A percentile compares a stretch with the other conserved stretches of the same genome.
phyloP scores from a whole-genome alignment of 2,888 invertebrate species.

The Pollenia labialis region DNA sequence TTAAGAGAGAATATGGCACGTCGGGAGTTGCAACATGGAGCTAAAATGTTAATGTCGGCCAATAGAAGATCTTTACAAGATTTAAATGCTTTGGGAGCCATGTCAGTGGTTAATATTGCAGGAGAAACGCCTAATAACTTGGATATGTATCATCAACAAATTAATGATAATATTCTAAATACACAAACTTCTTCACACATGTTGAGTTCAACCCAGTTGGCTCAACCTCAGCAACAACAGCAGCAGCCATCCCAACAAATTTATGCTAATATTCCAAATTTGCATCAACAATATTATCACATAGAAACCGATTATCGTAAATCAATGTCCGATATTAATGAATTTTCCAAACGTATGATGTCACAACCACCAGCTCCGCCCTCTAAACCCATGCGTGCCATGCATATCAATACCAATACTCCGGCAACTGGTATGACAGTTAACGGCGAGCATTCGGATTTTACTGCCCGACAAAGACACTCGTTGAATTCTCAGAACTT shows the following conservation, averaged over 20 bases:
- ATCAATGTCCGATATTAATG: conserved; percentile 86
- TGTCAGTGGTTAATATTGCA: conserved; percentile 76
- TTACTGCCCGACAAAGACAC: conserved; percentile 76
- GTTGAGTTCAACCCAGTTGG: conserved; percentile 72
- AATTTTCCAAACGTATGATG: conserved; percentile 82
- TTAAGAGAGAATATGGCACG: conserved; percentile 87
- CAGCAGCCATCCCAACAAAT: conserved; percentile 76
- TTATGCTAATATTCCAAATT: conserved; percentile 80
- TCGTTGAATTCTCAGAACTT: conserved; percentile 75
- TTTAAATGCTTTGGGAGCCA: conserved; percentile 82
- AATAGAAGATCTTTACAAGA: conserved; percentile 88
- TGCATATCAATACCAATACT: conserved; percentile 76
- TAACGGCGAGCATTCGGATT: conserved; percentile 71
- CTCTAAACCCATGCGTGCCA: conserved; percentile 85
- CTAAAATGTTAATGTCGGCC: conserved; percentile 83
- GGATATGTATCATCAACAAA: conserved; percentile 67
- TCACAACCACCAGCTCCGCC: conserved; percentile 84
- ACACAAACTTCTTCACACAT: conserved; percentile 21
- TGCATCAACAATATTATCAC: conserved; percentile 81
- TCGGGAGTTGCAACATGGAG: conserved; percentile 84
- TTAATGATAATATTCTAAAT: conserved; percentile 39
- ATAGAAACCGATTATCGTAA: conserved; percentile 85
- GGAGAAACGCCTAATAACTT: conserved; percentile 64
- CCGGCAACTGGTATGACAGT: conserved; percentile 50
- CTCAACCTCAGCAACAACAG: conserved; percentile 73